Percentiles rank a stretch among this genome's conserved stretches.
phyloP scores from a whole-genome alignment of 2,113 vertebrate genomes.

The Mellivora capensis region DNA sequence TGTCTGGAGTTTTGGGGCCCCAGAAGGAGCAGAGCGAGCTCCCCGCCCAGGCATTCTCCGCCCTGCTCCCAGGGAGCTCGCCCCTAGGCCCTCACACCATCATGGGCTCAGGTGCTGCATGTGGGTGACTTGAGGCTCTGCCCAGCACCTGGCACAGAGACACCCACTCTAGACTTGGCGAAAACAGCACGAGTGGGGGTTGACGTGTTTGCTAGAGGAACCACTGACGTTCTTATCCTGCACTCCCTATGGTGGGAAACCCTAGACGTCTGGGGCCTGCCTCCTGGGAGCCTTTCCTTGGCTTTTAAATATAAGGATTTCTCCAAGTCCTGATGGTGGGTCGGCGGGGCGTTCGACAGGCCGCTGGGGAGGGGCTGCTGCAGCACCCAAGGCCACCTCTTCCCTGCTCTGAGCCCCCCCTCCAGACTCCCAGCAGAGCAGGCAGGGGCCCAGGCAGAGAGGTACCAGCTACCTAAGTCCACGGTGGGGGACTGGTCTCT shows the following conservation, averaged over 20 bases:
- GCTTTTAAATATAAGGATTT: background rate
- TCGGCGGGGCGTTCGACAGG: background rate
- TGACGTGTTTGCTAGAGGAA: rapidly evolving
- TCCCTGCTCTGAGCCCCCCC: background rate
- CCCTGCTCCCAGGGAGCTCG: rapidly evolving
- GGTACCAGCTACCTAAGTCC: constrained; percentile 51
- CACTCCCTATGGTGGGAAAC: rapidly evolving
- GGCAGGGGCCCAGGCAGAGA: background rate
- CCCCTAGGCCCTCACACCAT: background rate
- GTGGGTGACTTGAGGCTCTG: background rate
- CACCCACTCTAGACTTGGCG: rapidly evolving
- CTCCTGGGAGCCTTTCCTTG: background rate
- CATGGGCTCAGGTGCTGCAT: rapidly evolving
- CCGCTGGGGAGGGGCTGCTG: rapidly evolving
- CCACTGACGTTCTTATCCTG: background rate
- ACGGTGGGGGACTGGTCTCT: background rate
- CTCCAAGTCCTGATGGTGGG: background rate
- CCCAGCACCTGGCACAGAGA: background rate
- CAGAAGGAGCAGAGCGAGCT: background rate
- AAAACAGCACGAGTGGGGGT: rapidly evolving
- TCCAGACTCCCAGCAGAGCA: background rate
- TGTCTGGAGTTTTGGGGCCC: rapidly evolving
- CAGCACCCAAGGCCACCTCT: rapidly evolving
- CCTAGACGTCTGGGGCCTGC: rapidly evolving
- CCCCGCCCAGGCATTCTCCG: rapidly evolving